phyloP scores from a whole-genome alignment of 1,140 invertebrate species.

The Dendroctonus valens region DNA sequence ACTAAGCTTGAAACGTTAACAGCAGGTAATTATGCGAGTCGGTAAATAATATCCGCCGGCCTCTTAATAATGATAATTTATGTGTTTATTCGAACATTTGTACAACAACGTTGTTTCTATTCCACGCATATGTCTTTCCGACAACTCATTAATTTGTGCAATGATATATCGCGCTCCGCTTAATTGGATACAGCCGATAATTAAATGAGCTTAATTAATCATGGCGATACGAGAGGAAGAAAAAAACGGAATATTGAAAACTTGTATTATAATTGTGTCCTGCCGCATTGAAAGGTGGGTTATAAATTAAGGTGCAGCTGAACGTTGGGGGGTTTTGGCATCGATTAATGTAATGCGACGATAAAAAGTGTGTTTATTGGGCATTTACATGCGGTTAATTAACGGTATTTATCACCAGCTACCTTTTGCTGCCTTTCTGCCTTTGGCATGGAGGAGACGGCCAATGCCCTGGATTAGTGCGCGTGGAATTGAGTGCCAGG shows the following conservation, averaged over 20 bases:
- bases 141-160: slow-evolving; percentile 28
- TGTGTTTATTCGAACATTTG: slow-evolving; percentile 26
- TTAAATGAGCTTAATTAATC: slow-evolving; percentile 26
- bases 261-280: slow-evolving; percentile 8
- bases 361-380: neutral
- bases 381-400: slow-evolving; percentile 6
- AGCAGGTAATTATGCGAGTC: slow-evolving; percentile 14
- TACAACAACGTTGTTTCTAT: slow-evolving; percentile 24
- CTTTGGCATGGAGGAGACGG: no score
- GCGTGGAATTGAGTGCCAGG: slow-evolving; percentile 24
- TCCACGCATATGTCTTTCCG: slow-evolving; percentile 25
- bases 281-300: slow-evolving; percentile 1
- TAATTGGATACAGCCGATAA: slow-evolving; percentile 24
- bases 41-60: slow-evolving; percentile 14
- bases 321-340: neutral
- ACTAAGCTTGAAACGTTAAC: neutral
- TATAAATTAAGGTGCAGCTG: slow-evolving; percentile 12
- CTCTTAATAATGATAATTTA: slow-evolving; percentile 28
- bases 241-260: neutral
- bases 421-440: no score
- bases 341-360: neutral
- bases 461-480: no score
- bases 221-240: neutral
- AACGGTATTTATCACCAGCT: neutral
- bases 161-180: slow-evolving; percentile 18